Evolutionary conservation across 2,797 vertebrate genomes (phyloP).

Genomic region (Hippocampus kuda): DNA sequence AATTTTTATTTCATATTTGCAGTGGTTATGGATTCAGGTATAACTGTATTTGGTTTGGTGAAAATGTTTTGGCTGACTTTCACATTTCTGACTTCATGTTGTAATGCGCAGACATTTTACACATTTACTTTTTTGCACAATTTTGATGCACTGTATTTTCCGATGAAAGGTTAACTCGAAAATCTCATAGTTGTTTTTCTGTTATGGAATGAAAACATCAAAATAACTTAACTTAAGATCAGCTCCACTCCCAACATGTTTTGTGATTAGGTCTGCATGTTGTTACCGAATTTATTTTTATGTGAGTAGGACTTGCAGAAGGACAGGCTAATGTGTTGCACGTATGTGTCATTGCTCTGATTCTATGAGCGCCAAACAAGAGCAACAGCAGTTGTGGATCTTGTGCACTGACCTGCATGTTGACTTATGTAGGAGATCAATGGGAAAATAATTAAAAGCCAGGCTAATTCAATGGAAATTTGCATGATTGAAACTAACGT

Average conservation of each 20-base stretch:
- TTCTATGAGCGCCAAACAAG: constrained; percentile 11
- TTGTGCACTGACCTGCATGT: constrained; percentile 49
- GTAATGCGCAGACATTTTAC: neutral
- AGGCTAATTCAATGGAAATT: constrained; percentile 51
- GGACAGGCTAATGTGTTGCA: neutral
- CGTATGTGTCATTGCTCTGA: neutral
- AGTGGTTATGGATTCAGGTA: neutral
- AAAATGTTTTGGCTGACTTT: neutral
- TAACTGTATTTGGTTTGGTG: neutral
- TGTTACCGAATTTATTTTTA: neutral
- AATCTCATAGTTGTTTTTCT: neutral
- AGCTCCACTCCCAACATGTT: neutral
- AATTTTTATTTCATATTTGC: neutral
- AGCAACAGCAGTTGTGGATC: constrained; percentile 19
- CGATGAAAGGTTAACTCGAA: neutral
- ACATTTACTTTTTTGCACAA: neutral
- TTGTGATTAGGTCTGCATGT: neutral
- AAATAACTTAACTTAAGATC: neutral
- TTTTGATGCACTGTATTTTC: neutral
- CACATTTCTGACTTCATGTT: neutral
- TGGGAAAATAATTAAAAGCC: constrained; percentile 66
- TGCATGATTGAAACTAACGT: constrained; percentile 53
- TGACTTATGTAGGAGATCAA: constrained; percentile 48
- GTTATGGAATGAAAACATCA: neutral
- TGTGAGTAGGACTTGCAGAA: neutral